Evolutionary conservation across 2,797 vertebrate genomes (phyloP), one percentile per base, ranked within the genome.

Genomic region (Orestias chungarensis): DNA sequence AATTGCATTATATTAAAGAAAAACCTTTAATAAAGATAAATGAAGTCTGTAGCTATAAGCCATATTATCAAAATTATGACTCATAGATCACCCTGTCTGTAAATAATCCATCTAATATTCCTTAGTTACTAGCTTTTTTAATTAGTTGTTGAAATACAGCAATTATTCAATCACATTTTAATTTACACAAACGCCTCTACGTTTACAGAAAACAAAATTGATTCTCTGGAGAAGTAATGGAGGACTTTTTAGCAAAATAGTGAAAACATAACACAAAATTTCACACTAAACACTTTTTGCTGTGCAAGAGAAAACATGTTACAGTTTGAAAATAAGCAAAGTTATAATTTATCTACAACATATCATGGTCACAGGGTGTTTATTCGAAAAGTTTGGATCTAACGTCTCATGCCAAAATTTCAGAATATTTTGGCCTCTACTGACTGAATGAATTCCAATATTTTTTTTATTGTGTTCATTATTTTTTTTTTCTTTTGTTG

Each of bases 341-440:
- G 25, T 43, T 42, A 46, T 44, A 61, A 33, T 25, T 25, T 61
- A 17, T 42, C 35, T 23, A 50, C 54, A 31, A 25, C 20, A 8
- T 52, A 42, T 31, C 20, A 5, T 65, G 43, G 66, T 47, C 18
- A 20, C 50, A 49, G n/a, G 49, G 50, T 68, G 15, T 42, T 40
- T n/a, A 54, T 66, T 47, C 27, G n/a, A 29, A 57, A 46, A 38
- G 27, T 49, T 61, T 57, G 38, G 38, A 55, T 35, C 33, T 66
- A 49, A 44, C 44, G 50, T 50, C 29, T 65, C 40, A 23, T 12
- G 47, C 23, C 29, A 66, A 29, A 23, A 55, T 33, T 65, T 25
- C 29, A 57, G 23, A 66, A 44, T 44, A 35, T 35, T 44, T 52
- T 54, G 70, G 49, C 38, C 17, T 55, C 11, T 25, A 8, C 15